Percentiles rank a stretch among this genome's conserved stretches.
These are phyloP conservation scores for Gandaritis pyraliata DNA, from an alignment of 2,888 invertebrate species.

Conservation along the genomic window DNA sequence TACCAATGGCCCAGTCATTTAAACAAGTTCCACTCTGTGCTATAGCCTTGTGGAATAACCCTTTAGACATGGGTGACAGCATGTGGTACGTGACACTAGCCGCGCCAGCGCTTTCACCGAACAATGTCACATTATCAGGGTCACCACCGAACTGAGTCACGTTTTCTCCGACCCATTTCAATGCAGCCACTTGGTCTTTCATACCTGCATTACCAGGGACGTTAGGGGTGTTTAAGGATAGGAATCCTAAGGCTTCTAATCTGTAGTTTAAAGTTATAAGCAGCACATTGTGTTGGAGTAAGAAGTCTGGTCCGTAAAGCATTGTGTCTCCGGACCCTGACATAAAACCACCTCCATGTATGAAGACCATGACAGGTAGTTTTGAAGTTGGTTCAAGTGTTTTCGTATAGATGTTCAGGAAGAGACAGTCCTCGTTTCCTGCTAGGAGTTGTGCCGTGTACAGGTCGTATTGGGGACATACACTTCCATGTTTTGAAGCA, in stretches of 20 bases:
- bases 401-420: conserved; percentile 60
- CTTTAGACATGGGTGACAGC: conserved; percentile 35
- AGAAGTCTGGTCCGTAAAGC: conserved; percentile 58
- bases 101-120: conserved; percentile 75
- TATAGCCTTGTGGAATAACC: conserved; percentile 67
- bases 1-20: conserved; percentile 19
- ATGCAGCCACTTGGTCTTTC: conserved; percentile 72
- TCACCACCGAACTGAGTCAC: conserved; percentile 75
- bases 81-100: conserved; percentile 42
- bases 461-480: conserved; percentile 54
- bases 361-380: conserved; percentile 61
- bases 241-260: conserved; percentile 67
- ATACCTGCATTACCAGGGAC: conserved; percentile 74
- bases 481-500: conserved; percentile 51
- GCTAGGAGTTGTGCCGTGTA: conserved; percentile 39
- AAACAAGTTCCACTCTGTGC: conserved; percentile 61
- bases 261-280: conserved; percentile 66
- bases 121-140: conserved; percentile 68
- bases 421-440: conserved; percentile 61
- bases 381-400: conserved; percentile 41
- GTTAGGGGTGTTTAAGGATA: conserved; percentile 69
- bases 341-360: conserved; percentile 60
- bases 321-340: conserved; percentile 55
- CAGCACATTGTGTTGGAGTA: conserved; percentile 55
- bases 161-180: conserved; percentile 72